Evolutionary conservation across 2,888 invertebrate genomes (phyloP).

Genomic region (Byasa hedistus): DNA sequence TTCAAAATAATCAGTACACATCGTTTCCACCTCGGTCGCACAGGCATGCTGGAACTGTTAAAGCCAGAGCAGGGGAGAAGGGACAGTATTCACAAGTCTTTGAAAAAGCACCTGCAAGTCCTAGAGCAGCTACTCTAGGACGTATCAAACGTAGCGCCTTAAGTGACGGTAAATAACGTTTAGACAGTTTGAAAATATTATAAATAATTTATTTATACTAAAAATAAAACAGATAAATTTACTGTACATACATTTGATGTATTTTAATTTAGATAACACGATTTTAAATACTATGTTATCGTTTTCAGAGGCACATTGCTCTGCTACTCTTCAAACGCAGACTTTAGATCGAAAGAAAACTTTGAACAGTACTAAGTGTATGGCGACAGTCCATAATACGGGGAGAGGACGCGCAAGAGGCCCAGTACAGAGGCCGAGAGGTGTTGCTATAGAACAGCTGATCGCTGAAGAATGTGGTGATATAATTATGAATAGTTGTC

Average conservation of each 20-base stretch:
- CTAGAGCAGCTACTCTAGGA: constrained; percentile 70
- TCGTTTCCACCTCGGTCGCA: constrained; percentile 67
- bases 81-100: constrained; percentile 79
- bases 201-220: too few relatives aligned
- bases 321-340: constrained; percentile 74
- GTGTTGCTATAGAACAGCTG: constrained; percentile 66
- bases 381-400: constrained; percentile 68
- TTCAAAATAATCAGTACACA: constrained; percentile 72
- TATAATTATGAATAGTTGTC: constrained; percentile 63
- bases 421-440: constrained; percentile 62
- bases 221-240: too few relatives aligned
- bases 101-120: constrained; percentile 79
- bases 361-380: constrained; percentile 55
- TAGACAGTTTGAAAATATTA: constrained; percentile 1
- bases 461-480: constrained; percentile 74
- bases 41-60: constrained; percentile 61
- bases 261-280: constrained; percentile 2
- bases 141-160: constrained; percentile 66
- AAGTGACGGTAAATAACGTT: constrained; percentile 52
- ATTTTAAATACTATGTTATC: too few relatives aligned
- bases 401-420: constrained; percentile 55
- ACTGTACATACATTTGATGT: too few relatives aligned
- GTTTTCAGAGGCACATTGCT: constrained; percentile 67
- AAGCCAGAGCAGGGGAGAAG: constrained; percentile 67
- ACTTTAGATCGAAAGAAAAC: constrained; percentile 67